These are phyloP conservation scores for Procapra przewalskii DNA, from an alignment of 2,113 vertebrate genomes.

Conservation along the genomic window DNA sequence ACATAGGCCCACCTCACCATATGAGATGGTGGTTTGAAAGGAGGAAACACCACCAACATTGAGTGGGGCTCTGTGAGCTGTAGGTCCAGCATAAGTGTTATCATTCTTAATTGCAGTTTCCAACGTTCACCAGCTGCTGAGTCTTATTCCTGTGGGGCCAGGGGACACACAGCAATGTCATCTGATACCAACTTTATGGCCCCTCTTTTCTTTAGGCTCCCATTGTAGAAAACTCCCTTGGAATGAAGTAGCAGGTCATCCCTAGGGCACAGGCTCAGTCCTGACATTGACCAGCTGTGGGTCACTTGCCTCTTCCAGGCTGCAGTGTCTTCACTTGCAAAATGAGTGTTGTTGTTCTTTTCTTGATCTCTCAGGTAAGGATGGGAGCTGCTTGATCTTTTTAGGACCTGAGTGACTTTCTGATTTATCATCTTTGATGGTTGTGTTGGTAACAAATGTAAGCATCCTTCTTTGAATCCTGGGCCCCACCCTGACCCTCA, in stretches of 20 bases:
- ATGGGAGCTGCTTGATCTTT: not conserved
- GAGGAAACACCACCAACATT: not conserved
- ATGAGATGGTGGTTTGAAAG: not conserved
- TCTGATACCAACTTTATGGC: not conserved
- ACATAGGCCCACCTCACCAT: accelerated
- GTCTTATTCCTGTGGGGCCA: not conserved
- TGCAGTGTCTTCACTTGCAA: not conserved
- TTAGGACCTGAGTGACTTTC: not conserved
- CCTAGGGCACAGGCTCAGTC: not conserved
- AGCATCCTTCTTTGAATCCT: not conserved
- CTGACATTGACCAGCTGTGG: not conserved
- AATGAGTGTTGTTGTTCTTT: not conserved
- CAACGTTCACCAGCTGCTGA: not conserved
- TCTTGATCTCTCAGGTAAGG: not conserved
- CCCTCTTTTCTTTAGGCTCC: not conserved
- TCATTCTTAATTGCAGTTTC: not conserved
- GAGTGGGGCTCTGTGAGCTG: not conserved
- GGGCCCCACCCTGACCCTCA: not conserved
- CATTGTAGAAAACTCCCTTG: not conserved
- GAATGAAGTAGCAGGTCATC: not conserved
- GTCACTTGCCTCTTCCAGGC: not conserved
- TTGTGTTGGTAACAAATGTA: not conserved
- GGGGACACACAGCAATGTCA: too few species aligned
- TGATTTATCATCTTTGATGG: not conserved
- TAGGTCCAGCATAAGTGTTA: not conserved